Evolutionary conservation across 2,888 invertebrate species (phyloP).

Genomic region (Pandemis heparana): DNA sequence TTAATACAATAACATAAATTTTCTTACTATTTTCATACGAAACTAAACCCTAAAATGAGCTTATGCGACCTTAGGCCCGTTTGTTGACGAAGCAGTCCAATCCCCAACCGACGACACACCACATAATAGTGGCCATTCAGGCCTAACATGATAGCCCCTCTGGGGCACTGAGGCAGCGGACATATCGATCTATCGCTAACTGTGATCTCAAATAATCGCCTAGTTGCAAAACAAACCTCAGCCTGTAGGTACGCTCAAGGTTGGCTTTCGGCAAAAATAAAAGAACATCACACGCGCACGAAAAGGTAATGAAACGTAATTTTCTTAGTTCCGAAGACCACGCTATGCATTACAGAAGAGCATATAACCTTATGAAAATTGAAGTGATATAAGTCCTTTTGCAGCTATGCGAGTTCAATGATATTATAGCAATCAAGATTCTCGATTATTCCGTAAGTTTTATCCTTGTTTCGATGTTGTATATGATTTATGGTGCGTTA

Average conservation of each 20-base stretch:
- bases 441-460: constrained; percentile 18
- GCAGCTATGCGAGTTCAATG: not conserved
- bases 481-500: constrained; percentile 24
- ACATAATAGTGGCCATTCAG: not conserved
- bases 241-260: not conserved
- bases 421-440: constrained; percentile 28
- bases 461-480: constrained; percentile 10
- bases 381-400: constrained; percentile 1
- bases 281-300: not conserved
- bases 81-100: constrained; percentile 7
- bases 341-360: not conserved
- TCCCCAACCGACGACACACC: not conserved
- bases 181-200: not conserved
- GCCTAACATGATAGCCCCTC: constrained; percentile 12
- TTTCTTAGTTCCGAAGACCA: not conserved
- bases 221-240: not conserved
- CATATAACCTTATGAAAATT: not conserved
- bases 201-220: not conserved
- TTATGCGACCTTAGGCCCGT: not conserved
- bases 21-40: too few relatives aligned
- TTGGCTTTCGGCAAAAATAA: not conserved
- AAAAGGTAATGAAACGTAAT: not conserved
- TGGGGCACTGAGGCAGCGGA: constrained; percentile 3
- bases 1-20: not conserved
- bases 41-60: not conserved